Conservation (phyloP, 2,797 vertebrate species). For the Oceanodroma leucorhoa region DNA sequence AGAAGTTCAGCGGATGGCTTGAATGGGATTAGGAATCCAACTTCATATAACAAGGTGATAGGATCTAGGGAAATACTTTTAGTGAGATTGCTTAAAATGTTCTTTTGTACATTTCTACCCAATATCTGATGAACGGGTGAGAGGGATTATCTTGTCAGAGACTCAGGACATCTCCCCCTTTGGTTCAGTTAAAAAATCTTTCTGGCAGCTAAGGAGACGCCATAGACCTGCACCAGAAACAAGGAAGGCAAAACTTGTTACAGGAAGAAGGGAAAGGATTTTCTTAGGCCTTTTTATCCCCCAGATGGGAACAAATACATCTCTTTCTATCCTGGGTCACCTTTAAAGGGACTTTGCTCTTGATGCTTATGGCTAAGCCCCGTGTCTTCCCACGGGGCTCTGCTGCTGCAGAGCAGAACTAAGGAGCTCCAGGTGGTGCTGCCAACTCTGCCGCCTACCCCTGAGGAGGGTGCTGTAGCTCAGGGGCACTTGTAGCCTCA, state of each 20-base stretch:
- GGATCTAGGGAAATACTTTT: neutral
- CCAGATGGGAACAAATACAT: neutral
- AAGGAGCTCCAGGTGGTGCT: neutral
- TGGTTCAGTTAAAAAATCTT: neutral
- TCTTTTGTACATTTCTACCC: neutral
- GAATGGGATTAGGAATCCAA: neutral
- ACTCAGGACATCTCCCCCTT: neutral
- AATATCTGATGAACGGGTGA: rapidly evolving
- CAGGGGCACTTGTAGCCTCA: neutral
- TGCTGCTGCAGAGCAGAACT: neutral
- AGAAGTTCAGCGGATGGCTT: neutral
- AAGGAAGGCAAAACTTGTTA: neutral
- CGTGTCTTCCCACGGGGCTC: neutral
- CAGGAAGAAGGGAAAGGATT: neutral
- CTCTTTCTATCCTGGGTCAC: neutral
- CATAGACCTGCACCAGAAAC: neutral
- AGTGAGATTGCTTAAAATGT: neutral
- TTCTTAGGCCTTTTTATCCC: neutral
- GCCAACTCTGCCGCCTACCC: neutral
- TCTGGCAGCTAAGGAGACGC: neutral
- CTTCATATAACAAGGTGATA: neutral
- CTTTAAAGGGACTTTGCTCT: neutral
- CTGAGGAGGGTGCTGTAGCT: neutral
- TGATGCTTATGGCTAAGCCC: neutral
- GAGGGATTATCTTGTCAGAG: neutral